Evolutionary conservation across 2,888 invertebrate genomes (phyloP), one percentile per base, ranked within the genome.

Genomic region (Aquatica leii): DNA sequence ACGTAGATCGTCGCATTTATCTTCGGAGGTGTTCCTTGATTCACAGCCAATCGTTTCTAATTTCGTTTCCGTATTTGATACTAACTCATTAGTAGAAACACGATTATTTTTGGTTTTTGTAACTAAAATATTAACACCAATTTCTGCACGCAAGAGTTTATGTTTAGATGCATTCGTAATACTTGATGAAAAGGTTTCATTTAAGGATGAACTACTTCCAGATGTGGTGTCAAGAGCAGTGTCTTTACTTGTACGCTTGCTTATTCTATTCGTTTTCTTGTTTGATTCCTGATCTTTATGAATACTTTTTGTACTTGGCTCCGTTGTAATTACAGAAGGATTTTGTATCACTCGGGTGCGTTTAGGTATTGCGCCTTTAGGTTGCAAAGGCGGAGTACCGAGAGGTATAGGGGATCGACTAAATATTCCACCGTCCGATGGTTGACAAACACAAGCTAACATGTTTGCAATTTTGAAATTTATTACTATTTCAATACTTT

Each of bases 361-460:
- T 67, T 74, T 77, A 12, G 79, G 77, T 48, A 74, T 68, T 34
- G 74, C 72, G 37, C 75, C 75, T 62, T 68, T 71, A 59, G 63
- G 68, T 71, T 73, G 76, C 58, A 79, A 66, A 9, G 75, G 84
- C 76, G 76, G 81, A 71, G 82, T 82, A 81, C 79, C 79, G 73
- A 76, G 80, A 78, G 74, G 83, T 76, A 76, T 84, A 79, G 73
- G 86, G 78, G 81, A 86, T 82, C 77, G 85, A 84, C 86, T 84
- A 83, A 77, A 85, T 77, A 77, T 85, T 77, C 76, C 85, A 69
- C 86, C 85, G 75, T 87, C 87, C 71, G 85, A 82, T 66, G 88
- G 88, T 78, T 88, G 88, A 79, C 88, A 88, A 72, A 88, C 87
- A 82, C 88, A 88, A 76, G 87, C 87, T 83, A 88, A 83, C 88